Evolutionary conservation across 2,797 vertebrate species (phyloP), one percentile per base, ranked within the genome.

Genomic region (Salmo trutta): DNA sequence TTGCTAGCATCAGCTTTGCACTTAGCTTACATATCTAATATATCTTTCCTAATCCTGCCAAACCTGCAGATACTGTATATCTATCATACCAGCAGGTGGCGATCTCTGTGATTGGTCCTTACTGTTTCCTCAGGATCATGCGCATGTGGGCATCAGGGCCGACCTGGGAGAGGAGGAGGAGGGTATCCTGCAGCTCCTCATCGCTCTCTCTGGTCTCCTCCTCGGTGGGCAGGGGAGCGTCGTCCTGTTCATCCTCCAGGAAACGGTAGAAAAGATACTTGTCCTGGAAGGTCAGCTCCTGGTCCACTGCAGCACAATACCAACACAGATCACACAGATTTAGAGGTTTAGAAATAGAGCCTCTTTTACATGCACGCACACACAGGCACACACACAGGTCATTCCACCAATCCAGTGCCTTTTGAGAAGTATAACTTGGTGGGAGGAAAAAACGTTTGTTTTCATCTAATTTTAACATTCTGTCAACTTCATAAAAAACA

Each of bases 211-310:
- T 96, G 79, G 91, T 95, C 88, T 99, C 96, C 56, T 98, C 96
- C 73, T 99, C 97, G 0, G 91, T 95, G 71, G 96, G 97, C 74
- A 95, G 83, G 76, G 93, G 91, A 19, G 94, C 90, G 33, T 96
- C 96, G 65, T 98, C 97, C 3, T 82, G 87, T 82, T 99, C 98
- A 16, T 99, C 98, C 0, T 98, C 97, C 92, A 99, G 93, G 93
- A 99, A 99, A 77, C 98, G 98, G 89, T 99, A 99, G 92, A 99
- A 99, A 73, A 99, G 94, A 86, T 99, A 98, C 87, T 99, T 99
- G 91, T 99, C 98, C 93, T 99, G 98, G 92, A 99, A 99, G 89
- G 94, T 91, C 79, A 95, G 94, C 53, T 99, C 97, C 84, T 96
- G 97, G 86, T 99, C 98, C 94, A 98, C 98, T 99, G 91, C 17